Evolutionary conservation across 2,888 invertebrate species (phyloP).

Genomic region (Eurytoma adleriae): DNA sequence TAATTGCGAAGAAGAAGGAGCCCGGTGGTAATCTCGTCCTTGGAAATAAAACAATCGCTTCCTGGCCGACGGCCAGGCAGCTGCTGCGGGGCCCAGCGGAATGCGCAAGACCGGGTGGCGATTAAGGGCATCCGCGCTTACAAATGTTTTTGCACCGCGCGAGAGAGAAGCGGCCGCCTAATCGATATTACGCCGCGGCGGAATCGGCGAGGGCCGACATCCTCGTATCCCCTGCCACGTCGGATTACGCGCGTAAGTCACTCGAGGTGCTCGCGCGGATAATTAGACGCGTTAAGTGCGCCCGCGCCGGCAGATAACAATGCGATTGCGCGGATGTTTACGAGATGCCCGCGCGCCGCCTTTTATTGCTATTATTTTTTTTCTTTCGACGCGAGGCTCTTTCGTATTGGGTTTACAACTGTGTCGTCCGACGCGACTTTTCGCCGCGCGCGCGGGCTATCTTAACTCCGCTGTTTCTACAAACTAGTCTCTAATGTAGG

Average conservation of each 20-base stretch:
- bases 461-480: no score
- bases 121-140: constrained; percentile 42
- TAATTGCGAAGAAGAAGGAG: not conserved
- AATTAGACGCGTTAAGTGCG: constrained; percentile 4
- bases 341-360: not conserved
- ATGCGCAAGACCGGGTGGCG: constrained; percentile 17
- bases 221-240: no score
- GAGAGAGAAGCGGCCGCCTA: constrained; percentile 34
- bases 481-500: no score
- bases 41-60: constrained; percentile 32
- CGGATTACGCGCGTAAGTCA: not conserved
- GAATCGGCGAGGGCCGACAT: no score
- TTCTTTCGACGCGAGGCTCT: not conserved
- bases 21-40: not conserved
- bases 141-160: constrained; percentile 31
- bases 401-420: no score
- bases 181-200: not conserved
- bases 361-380: not conserved
- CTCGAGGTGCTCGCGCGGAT: not conserved
- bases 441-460: no score
- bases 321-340: not conserved
- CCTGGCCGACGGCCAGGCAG: constrained; percentile 16
- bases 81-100: not conserved
- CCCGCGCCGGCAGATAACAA: constrained; percentile 28
- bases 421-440: no score